Evolutionary conservation across 2,888 invertebrate species (phyloP).

Genomic region (Seira musarum): DNA sequence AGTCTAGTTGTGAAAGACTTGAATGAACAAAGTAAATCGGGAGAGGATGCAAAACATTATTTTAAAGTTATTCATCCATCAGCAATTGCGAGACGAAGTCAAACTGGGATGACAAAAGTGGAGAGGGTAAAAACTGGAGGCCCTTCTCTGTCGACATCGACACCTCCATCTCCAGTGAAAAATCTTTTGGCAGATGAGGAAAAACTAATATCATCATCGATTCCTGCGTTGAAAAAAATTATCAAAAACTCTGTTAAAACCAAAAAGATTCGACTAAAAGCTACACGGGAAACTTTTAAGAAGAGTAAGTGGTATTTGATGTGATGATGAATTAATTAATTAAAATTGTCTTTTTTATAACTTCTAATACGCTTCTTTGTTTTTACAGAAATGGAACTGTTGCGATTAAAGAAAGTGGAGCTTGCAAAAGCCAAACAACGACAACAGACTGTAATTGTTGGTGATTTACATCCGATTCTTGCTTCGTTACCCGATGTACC

Average conservation of each 20-base stretch:
- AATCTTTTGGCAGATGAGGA: slow-evolving; percentile 26
- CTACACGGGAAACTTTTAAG: slow-evolving; percentile 40
- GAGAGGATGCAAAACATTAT: slow-evolving; percentile 41
- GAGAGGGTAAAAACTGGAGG: not conserved
- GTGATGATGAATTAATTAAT: not conserved
- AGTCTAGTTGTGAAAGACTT: slow-evolving; percentile 47
- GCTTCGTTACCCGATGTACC: slow-evolving; percentile 30
- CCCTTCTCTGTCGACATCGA: not conserved
- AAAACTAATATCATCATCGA: not conserved
- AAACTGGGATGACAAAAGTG: not conserved
- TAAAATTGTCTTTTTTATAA: slow-evolving; percentile 10
- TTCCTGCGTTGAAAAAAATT: slow-evolving; percentile 27
- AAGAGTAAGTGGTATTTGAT: slow-evolving; percentile 24
- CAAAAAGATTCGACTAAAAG: slow-evolving; percentile 37
- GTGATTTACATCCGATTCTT: slow-evolving; percentile 54
- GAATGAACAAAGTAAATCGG: slow-evolving; percentile 15
- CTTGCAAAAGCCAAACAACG: slow-evolving; percentile 35
- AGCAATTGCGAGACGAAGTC: slow-evolving; percentile 28
- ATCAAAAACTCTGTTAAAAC: slow-evolving; percentile 33
- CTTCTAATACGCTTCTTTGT: too few relatives aligned
- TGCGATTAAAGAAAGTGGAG: slow-evolving; percentile 42
- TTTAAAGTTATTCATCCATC: slow-evolving; percentile 52
- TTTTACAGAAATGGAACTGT: slow-evolving; percentile 53
- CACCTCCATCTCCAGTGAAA: not conserved
- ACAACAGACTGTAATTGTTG: slow-evolving; percentile 61